Evolutionary conservation across 2,888 invertebrate species (phyloP), one percentile per base, ranked within the genome.

Genomic region (Xestobium rufovillosum): DNA sequence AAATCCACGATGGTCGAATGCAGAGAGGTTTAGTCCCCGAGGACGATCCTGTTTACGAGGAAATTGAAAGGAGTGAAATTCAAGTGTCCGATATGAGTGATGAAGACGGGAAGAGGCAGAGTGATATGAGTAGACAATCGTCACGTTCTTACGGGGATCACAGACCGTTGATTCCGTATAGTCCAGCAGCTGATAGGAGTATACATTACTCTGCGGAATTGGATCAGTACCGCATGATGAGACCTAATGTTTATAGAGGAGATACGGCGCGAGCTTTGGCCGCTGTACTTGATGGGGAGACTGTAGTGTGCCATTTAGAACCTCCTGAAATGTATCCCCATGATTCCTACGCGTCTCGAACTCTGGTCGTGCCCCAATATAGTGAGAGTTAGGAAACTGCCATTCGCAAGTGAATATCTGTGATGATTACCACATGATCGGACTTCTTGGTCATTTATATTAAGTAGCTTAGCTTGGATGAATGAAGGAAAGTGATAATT

Each of bases 301-400:
- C 87, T 42, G 88, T 89, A 40, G 84, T 88, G 39, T 88, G 88
- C 64, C 87, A 87, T 60, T 65, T 88, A 53, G 86, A 88, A 61
- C 87, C 86, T 25, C 79, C 76, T 16, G 69, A 66, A 42, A 59
- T 63, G 52, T 65, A 62, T 50, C 57, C 60, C 26, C 61, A 70
- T 41, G 69, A 69, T 52, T 40, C 42, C 55, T 72, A 71, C 53
- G 66, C 69, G 43, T 67, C 71, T 38, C 67, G 72, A 51, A 70
- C 71, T 51, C 66, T 72, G 51, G 71, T 71, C 45, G 69, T 73
- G 45, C 74, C 73, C 44, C 73, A 74, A 45, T 76, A 75, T 66
- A 75, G 74, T 67, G 75, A 75, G 63, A 75, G 75, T 70, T 76
- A 70, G 61, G 56, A 58, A 59, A 62, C 60, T 60, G 62, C 60